A percentile compares a stretch with the other conserved stretches of the same genome.
Conservation (phyloP, 2,888 invertebrate genomes). For the Monochamus alternatus region DNA sequence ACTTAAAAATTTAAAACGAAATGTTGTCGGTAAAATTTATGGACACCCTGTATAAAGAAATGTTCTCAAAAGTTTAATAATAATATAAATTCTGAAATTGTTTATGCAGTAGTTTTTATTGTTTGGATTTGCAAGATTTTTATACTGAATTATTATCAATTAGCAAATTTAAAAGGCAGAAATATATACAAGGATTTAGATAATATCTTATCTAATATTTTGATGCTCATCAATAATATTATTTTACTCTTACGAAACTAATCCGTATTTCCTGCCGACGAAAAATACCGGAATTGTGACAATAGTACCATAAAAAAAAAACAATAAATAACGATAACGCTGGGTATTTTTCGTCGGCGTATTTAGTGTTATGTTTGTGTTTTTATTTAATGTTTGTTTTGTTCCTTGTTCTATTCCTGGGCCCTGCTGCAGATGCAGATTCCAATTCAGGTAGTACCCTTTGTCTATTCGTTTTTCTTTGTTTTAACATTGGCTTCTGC, state of each 20-base stretch:
- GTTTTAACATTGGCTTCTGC: slow-evolving; percentile 49
- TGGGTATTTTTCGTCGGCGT: slow-evolving; percentile 7
- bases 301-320: background rate
- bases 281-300: slow-evolving; percentile 9
- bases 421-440: slow-evolving; percentile 66
- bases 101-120: background rate
- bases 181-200: no score
- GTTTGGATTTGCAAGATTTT: background rate
- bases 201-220: no score
- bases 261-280: slow-evolving; percentile 18
- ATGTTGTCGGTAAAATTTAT: no score
- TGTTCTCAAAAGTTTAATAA: no score
- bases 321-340: background rate
- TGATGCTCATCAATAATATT: background rate
- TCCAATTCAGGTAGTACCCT: slow-evolving; percentile 69
- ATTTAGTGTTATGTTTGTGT: slow-evolving; percentile 42
- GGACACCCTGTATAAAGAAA: no score
- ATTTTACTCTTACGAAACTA: slow-evolving; percentile 31
- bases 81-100: background rate
- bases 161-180: no score
- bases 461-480: slow-evolving; percentile 58
- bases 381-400: slow-evolving; percentile 58
- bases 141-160: no score
- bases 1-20: no score
- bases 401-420: slow-evolving; percentile 65